Conservation (phyloP, 1,140 invertebrate genomes). For the Formica exsecta region DNA sequence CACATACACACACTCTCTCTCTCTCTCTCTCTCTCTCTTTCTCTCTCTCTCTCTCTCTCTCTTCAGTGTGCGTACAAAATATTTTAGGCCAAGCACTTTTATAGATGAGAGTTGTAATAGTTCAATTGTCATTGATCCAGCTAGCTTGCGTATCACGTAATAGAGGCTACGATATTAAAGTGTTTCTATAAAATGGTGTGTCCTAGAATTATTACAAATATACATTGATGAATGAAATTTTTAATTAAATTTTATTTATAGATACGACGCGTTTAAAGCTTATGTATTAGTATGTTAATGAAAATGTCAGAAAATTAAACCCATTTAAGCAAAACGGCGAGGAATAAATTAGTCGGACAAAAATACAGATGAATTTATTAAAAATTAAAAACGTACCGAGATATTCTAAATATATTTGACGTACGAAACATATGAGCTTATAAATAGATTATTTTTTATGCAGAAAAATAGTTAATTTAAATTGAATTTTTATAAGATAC, state of each 20-base stretch:
- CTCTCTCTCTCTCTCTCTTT: too few species aligned
- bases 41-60: too few species aligned
- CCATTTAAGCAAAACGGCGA: not conserved
- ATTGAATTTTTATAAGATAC: not conserved
- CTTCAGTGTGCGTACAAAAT: slow-evolving; percentile 2
- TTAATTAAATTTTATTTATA: slow-evolving; percentile 26
- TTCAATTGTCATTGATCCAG: slow-evolving; percentile 27
- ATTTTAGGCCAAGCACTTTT: slow-evolving; percentile 17
- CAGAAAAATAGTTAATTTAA: not conserved
- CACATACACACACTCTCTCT: too few species aligned
- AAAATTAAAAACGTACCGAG: not conserved
- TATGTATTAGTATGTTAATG: not conserved
- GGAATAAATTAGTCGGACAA: not conserved
- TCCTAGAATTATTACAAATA: not conserved
- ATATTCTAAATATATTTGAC: not conserved
- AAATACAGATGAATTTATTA: not conserved
- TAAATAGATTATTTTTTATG: not conserved
- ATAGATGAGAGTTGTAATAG: slow-evolving; percentile 23
- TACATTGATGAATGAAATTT: slow-evolving; percentile 18
- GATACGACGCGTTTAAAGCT: not conserved
- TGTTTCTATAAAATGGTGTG: too few species aligned
- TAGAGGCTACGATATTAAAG: slow-evolving; percentile 9
- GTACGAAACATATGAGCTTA: not conserved
- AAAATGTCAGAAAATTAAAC: slow-evolving; percentile 8
- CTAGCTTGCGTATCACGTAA: not conserved